Base-by-base conservation (phyloP, 2,797 vertebrate genomes). In the Nannoperca obscura region DNA sequence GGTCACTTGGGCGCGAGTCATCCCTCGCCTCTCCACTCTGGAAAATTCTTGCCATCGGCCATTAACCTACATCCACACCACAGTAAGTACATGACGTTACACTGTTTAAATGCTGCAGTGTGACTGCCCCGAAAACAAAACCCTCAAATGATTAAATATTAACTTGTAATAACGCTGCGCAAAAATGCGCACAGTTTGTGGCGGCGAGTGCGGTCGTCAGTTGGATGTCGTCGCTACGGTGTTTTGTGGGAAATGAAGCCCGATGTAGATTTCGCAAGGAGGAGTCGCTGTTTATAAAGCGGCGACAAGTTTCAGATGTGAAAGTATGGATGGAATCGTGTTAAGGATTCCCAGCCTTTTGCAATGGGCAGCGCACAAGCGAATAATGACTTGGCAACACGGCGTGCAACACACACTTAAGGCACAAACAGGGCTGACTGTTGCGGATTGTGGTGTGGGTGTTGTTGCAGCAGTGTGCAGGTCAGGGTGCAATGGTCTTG, bases 21-120 rank as follows among this genome's bases (percentile, higher is more conserved):
- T 82, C 95, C 97, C 85, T 95, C 97, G 66, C 93, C 96, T 66
- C 94, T 98, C 78, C 96, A 97, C 79, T 95, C 97, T 7, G 97
- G 97, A 55, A 98, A 98, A 95, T 98, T 95, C 92, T 90, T 98
- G 86, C 94, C 97, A 80, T 93, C 97, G 71, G 95, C 97, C 88
- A 96, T 98, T 92, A 97, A 96, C 92, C 95, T 98, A 40, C 97
- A 97, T 92, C 94, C 96, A 78, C 97, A 97, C 91, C 96, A 97
- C 89, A 95, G 98, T 98, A 94, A 98, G 97, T 96, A 63, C 8
- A 30, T 42, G 9, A 30, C 22, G n/a, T 49, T 32, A 3, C 3
- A 7, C 15, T 71, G 58, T n/a, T 27, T 2, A 24, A 6, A 20
- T 40, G 54, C 40, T 71, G 11, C 36, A n/a, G 73, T 20, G n/a